Base-by-base conservation (phyloP, 2,888 invertebrate genomes). In the Ceraclea dissimilis region DNA sequence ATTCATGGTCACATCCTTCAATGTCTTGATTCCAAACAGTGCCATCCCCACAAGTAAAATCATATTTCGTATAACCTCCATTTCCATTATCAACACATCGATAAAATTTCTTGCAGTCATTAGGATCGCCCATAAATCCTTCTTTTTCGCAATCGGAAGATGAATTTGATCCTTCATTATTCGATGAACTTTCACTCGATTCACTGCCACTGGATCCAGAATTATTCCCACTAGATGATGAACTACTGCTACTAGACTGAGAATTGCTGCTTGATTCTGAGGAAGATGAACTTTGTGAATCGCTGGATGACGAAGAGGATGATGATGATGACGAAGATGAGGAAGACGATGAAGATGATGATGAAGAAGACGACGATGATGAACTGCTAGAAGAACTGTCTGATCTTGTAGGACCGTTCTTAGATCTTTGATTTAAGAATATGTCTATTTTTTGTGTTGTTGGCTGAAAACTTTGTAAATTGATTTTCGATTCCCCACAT, bases 61-160 rank as follows among this genome's bases (percentile, higher is more conserved):
- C 84, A 67, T 85, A 84, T 70, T 80, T 83, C 49, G 72, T 81
- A 64, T 75, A 86, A 2, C 76, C 75, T 58, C 79, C 80, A 22
- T 76, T 71, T 1, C 80, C 82, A 66, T 80, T 78, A 57, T 77
- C 74, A 19, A 88, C 87, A 70, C 90, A 90, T 63, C 89, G 79
- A 67, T 87, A 88, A 72, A 90, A 90, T 67, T 84, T 86, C 58
- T 77, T 82, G 66, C 90, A 90, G 66, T 89, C 79, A 47, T 72
- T 72, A 39, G 78, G 74, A 69, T 90, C 83, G 13, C 83, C 81
- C 65, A 84, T 79, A 68, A 87, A 90, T 50, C 90, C 90, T 68
- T 86, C 86, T 62, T 72, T 70, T 19, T 68, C 70, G 67, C 87
- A 87, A 13, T 54, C 50, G n/a, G 49, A 34, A 5, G 60, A 51